Evolutionary conservation across 2,888 invertebrate species (phyloP), one percentile per base, ranked within the genome.

Genomic region (Graphium colonna): DNA sequence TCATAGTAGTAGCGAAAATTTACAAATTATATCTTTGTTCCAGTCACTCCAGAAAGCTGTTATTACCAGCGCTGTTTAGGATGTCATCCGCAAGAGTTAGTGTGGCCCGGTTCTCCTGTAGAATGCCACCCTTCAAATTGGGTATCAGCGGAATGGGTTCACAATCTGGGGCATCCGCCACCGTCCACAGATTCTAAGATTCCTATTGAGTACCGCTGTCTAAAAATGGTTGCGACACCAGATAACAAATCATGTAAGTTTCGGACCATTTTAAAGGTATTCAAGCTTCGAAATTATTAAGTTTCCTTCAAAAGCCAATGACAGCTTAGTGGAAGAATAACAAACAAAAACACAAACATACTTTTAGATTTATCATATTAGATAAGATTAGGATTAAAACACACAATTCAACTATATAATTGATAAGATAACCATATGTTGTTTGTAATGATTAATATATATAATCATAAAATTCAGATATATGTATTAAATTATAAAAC

Each of bases 161-260:
- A 80, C 67, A 83, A 86, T 58, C 71, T 82, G 10, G 86, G 85
- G 0, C 84, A 88, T 48, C 85, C 83, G 0, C 83, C 88, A 7
- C 88, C 89, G 0, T 67, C 72, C 1, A 88, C 88, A 0, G 83
- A 81, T 44, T 85, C 87, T 3, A 76, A 62, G 55, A 64, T 86
- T 44, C 77, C 82, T 9, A 76, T 88, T 36, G 87, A 87, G 59
- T 85, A 83, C 62, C 71, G 84, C 5, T 89, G 89, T 51, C 60
- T 88, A 58, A 88, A 87, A 64, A 82, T 89, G 84, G 74, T 86
- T 1, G 88, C 89, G 0, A 82, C 87, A 7, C 89, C 88, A 0
- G 86, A 89, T 72, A 82, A 89, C 56, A 84, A 82, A 51, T 71
- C 83, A 52, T 81, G 88, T 88, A 65, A 79, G 82, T 71, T 5